Base-by-base conservation (phyloP, 2,888 invertebrate species). In the Orthonevra nobilis region DNA sequence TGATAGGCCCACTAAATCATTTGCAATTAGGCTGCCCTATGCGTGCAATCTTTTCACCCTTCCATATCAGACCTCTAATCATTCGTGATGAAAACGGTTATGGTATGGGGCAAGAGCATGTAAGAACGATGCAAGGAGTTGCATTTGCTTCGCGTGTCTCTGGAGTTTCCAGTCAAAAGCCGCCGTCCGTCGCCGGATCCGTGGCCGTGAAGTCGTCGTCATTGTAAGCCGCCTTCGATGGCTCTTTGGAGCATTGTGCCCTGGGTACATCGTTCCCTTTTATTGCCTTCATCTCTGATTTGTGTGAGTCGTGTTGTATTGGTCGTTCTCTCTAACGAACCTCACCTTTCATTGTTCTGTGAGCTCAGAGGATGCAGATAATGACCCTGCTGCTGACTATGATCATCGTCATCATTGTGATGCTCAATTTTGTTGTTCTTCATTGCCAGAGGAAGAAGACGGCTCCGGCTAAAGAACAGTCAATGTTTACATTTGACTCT, bases 211-310 rank as follows among this genome's bases (percentile, higher is more conserved):
- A 1, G 1, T 23, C 38, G 34, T 19, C 28, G 23, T 48, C 12
- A 46, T 60, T 44, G 60, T 60, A 15, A 40, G 60, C 46, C 19
- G 23, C 68, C 23, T 46, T 34, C 61, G 28, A 30, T 63, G 50
- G 12, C 23, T 23, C 32, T 3, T 32, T 38, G 20, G 42, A 42
- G n/a, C n/a, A 32, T 64, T 32, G 52, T 50, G 64, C 38, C 32
- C 56, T 12, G 32, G 30, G 56, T 56, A 52, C 64, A 46, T 46
- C 52, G 64, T 77, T 66, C 64, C 58, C 64, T 72, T 72, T 77
- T 77, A 72, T 72, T 64, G 54, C 72, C 17, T 77, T 32, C 77
- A 77, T 77, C 72, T 77, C 60, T 77, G 77, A 77, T 77, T 77
- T 77, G 77, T 72, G 64, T 19, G 36, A 72, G 52, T 77, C 64